Conservation (phyloP, 2,888 invertebrate species). For the Portevinia maculata region DNA sequence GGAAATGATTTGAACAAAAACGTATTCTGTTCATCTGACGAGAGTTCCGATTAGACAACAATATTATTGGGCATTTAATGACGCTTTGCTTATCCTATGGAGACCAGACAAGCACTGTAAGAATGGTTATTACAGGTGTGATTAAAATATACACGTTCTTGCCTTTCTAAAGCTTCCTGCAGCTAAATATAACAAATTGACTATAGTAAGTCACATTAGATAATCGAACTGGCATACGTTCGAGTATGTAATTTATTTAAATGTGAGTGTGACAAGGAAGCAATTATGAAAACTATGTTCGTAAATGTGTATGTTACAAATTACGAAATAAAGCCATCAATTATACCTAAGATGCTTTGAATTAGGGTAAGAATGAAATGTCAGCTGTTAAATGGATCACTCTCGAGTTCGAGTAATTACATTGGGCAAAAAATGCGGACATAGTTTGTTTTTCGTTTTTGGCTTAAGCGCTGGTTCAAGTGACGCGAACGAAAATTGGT, state of each 20-base stretch:
- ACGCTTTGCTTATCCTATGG: neutral
- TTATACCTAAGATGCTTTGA: too few relatives aligned
- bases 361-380: too few relatives aligned
- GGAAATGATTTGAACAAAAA: neutral
- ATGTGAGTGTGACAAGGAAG: constrained; percentile 28
- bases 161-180: constrained; percentile 13
- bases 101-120: constrained; percentile 17
- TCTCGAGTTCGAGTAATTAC: too few relatives aligned
- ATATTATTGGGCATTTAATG: too few relatives aligned
- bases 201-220: neutral
- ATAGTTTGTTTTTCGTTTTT: too few relatives aligned
- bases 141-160: constrained; percentile 35
- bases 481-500: too few relatives aligned
- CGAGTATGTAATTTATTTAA: constrained; percentile 45
- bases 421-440: too few relatives aligned
- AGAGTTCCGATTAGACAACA: constrained; percentile 21
- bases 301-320: neutral
- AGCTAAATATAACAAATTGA: neutral
- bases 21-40: neutral
- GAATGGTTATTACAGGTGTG: constrained; percentile 55
- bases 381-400: too few relatives aligned
- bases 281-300: neutral
- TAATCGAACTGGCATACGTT: constrained; percentile 23
- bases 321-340: too few relatives aligned
- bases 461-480: too few relatives aligned